phyloP scores from a whole-genome alignment of 1,140 invertebrate species.

The Ruditapes philippinarum region DNA sequence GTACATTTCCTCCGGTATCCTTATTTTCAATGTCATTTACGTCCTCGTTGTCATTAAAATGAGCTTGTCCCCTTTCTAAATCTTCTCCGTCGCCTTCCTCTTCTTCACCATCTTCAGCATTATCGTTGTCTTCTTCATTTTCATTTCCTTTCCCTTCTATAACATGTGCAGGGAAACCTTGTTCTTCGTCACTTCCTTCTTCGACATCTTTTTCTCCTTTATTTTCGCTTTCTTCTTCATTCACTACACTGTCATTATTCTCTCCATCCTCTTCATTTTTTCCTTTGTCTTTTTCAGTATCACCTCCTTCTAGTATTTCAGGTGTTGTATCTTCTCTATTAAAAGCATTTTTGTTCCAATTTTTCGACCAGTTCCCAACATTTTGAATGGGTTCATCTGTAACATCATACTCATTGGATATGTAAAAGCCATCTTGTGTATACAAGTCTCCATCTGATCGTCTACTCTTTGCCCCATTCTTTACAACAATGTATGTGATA shows the following conservation, averaged over 20 bases:
- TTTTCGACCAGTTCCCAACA: not conserved
- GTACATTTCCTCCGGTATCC: not conserved
- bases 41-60: constrained; percentile 48
- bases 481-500: not conserved
- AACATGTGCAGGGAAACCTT: not conserved
- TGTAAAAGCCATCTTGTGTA: no score
- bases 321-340: not conserved
- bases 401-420: no score
- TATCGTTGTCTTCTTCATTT: constrained; percentile 57
- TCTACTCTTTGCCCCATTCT: not conserved
- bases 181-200: not conserved
- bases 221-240: not conserved
- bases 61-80: no score
- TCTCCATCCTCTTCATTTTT: not conserved
- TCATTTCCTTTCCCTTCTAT: constrained; percentile 42
- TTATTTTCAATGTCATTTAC: constrained; percentile 36
- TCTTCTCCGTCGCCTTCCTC: constrained; percentile 37
- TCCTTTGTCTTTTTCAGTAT: not conserved
- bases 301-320: not conserved
- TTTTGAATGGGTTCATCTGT: not conserved
- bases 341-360: not conserved
- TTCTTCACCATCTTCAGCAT: constrained; percentile 58
- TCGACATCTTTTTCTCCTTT: not conserved
- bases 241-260: not conserved
- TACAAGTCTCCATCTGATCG: not conserved